Evolutionary conservation across 2,888 invertebrate species (phyloP).

Genomic region (Pyrocoelia pectoralis): DNA sequence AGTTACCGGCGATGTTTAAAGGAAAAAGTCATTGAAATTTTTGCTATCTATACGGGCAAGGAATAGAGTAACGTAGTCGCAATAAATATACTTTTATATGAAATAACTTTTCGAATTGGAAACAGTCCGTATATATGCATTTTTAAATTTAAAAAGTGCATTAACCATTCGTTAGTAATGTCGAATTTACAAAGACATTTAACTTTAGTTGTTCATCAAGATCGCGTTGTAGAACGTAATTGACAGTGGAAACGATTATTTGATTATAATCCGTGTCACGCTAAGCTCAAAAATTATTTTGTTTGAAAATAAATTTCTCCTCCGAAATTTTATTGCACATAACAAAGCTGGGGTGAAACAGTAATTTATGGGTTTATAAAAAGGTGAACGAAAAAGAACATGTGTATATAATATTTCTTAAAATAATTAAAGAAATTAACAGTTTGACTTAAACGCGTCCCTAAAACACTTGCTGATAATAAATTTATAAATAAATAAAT

Average conservation of each 20-base stretch:
- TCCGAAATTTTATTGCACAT: not conserved
- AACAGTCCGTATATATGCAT: constrained; percentile 1
- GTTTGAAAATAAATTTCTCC: constrained; percentile 2
- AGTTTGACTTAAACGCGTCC: constrained; percentile 25
- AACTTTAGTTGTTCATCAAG: too few relatives aligned
- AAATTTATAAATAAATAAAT: constrained; percentile 28
- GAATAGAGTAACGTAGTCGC: constrained; percentile 4
- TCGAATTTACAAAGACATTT: not conserved
- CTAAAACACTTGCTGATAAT: constrained; percentile 26
- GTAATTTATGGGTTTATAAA: constrained; percentile 19
- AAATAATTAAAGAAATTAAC: constrained; percentile 29
- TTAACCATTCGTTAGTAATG: not conserved
- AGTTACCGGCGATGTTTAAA: too few relatives aligned
- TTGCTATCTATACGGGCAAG: too few relatives aligned
- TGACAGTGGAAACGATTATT: not conserved
- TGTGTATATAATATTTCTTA: constrained; percentile 22
- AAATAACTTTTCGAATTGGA: constrained; percentile 19
- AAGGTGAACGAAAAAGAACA: constrained; percentile 11
- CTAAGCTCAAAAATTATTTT: not conserved
- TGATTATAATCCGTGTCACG: too few relatives aligned
- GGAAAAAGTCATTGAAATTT: too few relatives aligned
- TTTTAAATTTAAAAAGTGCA: constrained; percentile 13
- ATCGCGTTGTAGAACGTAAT: not conserved
- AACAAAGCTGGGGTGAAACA: not conserved
- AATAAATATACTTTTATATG: constrained; percentile 25